Conservation (phyloP, 2,797 vertebrate genomes). For the Sardinella longiceps region DNA sequence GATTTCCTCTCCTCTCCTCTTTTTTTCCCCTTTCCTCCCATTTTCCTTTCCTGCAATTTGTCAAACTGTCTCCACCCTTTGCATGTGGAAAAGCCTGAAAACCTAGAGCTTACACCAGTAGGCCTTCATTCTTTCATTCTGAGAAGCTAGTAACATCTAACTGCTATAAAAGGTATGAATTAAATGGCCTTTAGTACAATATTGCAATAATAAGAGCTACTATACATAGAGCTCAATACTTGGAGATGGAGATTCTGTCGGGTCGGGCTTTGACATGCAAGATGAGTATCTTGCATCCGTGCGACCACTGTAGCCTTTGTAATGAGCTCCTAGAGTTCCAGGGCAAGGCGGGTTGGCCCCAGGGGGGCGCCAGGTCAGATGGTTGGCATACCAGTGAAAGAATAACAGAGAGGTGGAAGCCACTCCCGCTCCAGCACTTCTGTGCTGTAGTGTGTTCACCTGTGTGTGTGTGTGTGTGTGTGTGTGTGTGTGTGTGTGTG, state of each 20-base stretch:
- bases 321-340: background rate
- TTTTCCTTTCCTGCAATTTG: conserved; percentile 5
- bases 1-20: background rate
- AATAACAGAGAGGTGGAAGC: background rate
- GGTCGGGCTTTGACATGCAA: background rate
- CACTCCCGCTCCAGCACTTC: background rate
- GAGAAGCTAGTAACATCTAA: background rate
- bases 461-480: background rate
- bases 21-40: background rate
- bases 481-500: background rate
- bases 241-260: background rate
- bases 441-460: background rate
- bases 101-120: background rate
- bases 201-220: background rate
- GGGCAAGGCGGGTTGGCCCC: background rate
- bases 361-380: background rate
- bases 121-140: background rate
- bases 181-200: background rate
- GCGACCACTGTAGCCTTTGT: background rate
- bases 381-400: background rate
- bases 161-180: background rate
- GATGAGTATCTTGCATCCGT: background rate
- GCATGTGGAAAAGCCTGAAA: conserved; percentile 8
- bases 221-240: background rate
- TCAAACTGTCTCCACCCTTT: conserved; percentile 17